Evolutionary conservation across 2,113 vertebrate genomes (phyloP).

Genomic region (Acanthisitta chloris): DNA sequence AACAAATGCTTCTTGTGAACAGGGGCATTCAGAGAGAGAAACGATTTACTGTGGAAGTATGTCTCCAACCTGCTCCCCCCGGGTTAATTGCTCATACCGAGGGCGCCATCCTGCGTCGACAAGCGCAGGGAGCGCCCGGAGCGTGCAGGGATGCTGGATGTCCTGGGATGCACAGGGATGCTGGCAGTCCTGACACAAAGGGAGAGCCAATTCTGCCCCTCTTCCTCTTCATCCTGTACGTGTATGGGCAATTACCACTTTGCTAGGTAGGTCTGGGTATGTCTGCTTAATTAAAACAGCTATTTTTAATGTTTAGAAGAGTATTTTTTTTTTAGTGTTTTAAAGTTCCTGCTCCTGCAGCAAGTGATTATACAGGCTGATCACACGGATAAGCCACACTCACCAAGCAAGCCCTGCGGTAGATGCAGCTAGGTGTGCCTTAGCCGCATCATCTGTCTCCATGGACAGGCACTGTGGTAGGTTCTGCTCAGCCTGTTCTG

Average conservation of each 20-base stretch:
- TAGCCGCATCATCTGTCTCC: fast-evolving
- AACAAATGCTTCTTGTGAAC: fast-evolving
- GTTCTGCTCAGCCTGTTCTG: neutral
- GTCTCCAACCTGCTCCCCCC: neutral
- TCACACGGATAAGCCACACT: fast-evolving
- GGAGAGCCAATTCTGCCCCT: no score
- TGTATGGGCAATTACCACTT: fast-evolving
- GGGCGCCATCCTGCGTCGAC: conserved; percentile 75
- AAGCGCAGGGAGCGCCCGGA: neutral
- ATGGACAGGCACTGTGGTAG: neutral
- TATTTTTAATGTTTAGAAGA: neutral
- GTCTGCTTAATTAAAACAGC: neutral
- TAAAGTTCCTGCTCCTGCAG: neutral
- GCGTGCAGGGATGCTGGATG: neutral
- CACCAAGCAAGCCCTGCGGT: fast-evolving
- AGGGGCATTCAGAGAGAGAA: neutral
- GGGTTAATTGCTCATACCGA: conserved; percentile 57
- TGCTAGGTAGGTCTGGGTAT: neutral
- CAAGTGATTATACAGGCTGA: fast-evolving
- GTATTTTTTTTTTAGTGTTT: neutral
- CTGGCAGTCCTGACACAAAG: no score
- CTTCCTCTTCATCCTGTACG: fast-evolving
- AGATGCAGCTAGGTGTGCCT: neutral
- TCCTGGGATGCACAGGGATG: no score
- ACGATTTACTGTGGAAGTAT: neutral